Percentiles rank a stretch among this genome's conserved stretches.
phyloP scores from a whole-genome alignment of 2,888 invertebrate species.

The Acanthopleura granulata region DNA sequence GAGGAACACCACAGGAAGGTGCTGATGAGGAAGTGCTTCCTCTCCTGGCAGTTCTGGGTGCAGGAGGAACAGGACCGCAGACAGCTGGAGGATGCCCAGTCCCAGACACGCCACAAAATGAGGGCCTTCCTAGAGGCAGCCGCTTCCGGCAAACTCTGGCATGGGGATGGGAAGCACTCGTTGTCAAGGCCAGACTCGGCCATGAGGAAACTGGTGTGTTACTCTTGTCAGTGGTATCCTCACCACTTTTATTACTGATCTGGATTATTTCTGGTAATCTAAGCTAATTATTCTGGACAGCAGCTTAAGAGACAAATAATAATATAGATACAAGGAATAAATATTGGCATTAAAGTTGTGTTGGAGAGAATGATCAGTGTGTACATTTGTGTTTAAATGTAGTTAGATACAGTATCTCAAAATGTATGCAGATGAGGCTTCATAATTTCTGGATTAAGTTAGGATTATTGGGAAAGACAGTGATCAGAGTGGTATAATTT shows the following conservation, averaged over 20 bases:
- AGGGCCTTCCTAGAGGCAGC: conserved; percentile 62
- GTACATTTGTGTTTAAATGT: no score
- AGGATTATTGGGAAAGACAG: neutral
- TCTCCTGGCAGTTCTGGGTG: conserved; percentile 56
- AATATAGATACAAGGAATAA: no score
- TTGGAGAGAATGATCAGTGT: no score
- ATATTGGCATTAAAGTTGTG: no score
- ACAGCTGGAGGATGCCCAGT: conserved; percentile 51
- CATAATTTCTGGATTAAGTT: neutral
- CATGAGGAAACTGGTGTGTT: conserved; percentile 24
- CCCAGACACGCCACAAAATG: conserved; percentile 62
- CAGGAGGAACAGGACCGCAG: conserved; percentile 46
- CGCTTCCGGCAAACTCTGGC: conserved; percentile 51
- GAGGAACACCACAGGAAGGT: conserved; percentile 42
- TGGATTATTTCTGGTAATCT: no score
- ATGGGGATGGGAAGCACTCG: neutral
- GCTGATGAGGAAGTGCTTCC: conserved; percentile 50
- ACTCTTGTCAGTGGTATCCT: neutral
- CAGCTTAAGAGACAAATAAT: no score
- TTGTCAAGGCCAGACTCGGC: conserved; percentile 14
- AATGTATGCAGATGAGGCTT: no score
- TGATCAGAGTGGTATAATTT: neutral
- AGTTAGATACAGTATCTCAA: no score
- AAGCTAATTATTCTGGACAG: no score
- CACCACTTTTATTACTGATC: no score